Evolutionary conservation across 2,888 invertebrate genomes (phyloP), one percentile per base, ranked within the genome.

Genomic region (Ectobius pallidus): DNA sequence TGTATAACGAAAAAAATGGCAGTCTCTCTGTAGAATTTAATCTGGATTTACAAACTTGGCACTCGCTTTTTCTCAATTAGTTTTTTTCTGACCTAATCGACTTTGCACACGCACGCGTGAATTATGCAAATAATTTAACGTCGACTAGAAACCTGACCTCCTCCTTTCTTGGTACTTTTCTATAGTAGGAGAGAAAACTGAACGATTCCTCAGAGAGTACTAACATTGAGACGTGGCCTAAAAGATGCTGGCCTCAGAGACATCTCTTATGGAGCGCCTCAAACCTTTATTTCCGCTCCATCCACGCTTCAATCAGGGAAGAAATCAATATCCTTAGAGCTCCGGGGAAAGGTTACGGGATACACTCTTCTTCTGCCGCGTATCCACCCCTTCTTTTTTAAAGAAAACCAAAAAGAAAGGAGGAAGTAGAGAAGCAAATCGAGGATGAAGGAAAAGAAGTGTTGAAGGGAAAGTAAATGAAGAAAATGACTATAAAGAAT

Each of bases 271-370:
- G 52, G 52, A 69, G 52, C 69, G 69, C 69, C 69, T 69, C 52
- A 71, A 67, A 71, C 65, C 71, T 71, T 71, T 71, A 71, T 71
- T 74, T 74, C 74, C 74, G 70, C 72, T 69, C 72, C 65, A 74
- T 74, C 69, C 72, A 67, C 71, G 69, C 74, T 74, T 74, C 74
- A 74, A 74, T 74, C 74, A 74, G 72, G 32, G 63, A 69, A 58
- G 72, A 65, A 74, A 74, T 74, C 74, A 72, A 74, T 74, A 72
- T 71, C 67, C 42, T 34, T 32, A 9, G 22, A 18, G 18, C 18
- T 22, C 52, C 65, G 65, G 65, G 52, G 55, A 39, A 27, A 39
- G 71, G 71, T 63, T 62, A 63, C 34, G 62, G 70, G 46, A 70
- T 46, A 68, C 52, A 34, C 68, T 52, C 27, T n/a, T 58, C 58